Base-by-base conservation (phyloP, 1,140 invertebrate species). In the Sitobion miscanthi region DNA sequence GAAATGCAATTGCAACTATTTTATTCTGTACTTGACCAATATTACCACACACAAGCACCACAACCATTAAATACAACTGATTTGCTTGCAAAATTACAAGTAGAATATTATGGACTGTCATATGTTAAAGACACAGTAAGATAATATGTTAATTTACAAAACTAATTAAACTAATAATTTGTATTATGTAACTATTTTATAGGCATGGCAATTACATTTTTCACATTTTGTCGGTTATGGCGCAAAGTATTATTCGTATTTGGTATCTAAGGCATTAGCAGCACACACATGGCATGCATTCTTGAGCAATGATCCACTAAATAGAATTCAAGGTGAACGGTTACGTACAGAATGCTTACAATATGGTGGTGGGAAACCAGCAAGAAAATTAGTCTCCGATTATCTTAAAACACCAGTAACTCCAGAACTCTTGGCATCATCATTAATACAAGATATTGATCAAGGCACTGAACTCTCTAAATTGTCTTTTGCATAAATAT, bases 201-300 rank as follows among this genome's bases (percentile, higher is more conserved):
- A 97, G 96, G 98, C 99, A 23, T 99, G 98, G 98, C 99, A 99
- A 95, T 96, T 99, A 94, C 96, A 99, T 89, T 99, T 99, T 96
- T 98, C 98, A 93, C 99, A 99, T 95, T 95, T 99, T 54, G 98
- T 99, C 14, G 98, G 99, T 7, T 99, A 99, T 95, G 99, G 99
- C 54, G 99, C 98, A 0, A 99, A 99, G 95, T 99, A 99, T 96
- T 99, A 99, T 95, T 98, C 99, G 0, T 99, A 99, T 95, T 95
- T 99, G 88, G 97, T 99, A 94, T 99, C 99, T 0, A 96, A 98
- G 94, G 98, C 99, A 42, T 97, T 99, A 77, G 99, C 99, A 1
- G 98, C 98, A 49, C 97, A 97, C 96, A 99, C 99, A 94, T 99
- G 99, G 99, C 97, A 98, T 94, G 96, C 96, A 38, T 97, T 97